Percentiles rank a stretch among this genome's conserved stretches.
Conservation (phyloP, 2,113 vertebrate species). For the Coptodon rendalli region DNA sequence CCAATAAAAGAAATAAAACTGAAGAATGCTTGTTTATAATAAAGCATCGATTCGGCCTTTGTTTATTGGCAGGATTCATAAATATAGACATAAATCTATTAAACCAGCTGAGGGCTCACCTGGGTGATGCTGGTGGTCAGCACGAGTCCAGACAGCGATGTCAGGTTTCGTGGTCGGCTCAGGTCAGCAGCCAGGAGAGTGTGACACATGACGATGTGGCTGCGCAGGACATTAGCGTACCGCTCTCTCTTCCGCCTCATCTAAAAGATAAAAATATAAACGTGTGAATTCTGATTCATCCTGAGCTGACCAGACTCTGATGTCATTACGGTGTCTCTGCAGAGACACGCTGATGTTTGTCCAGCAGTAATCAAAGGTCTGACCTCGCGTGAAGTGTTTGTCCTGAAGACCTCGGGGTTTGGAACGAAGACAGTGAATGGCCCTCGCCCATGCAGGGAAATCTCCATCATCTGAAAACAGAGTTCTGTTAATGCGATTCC, state of each 20-base stretch:
- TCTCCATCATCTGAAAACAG: constrained; percentile 59
- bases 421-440: constrained; percentile 88
- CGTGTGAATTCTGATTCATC: background rate
- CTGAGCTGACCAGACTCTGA: background rate
- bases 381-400: background rate
- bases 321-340: background rate
- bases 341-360: background rate
- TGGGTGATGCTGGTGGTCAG: constrained; percentile 70
- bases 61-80: background rate
- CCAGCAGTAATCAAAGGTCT: background rate
- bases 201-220: constrained; percentile 83
- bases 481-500: background rate
- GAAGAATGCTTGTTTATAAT: background rate
- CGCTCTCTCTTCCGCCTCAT: background rate
- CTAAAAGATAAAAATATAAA: constrained; percentile 35
- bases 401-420: background rate
- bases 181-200: constrained; percentile 75
- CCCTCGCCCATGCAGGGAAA: constrained; percentile 68
- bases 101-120: constrained; percentile 59
- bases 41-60: background rate
- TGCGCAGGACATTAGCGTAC: constrained; percentile 69
- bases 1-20: background rate
- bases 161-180: constrained; percentile 65
- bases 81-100: background rate
- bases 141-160: constrained; percentile 78